phyloP scores from a whole-genome alignment of 2,888 invertebrate genomes.

The Timema podura region DNA sequence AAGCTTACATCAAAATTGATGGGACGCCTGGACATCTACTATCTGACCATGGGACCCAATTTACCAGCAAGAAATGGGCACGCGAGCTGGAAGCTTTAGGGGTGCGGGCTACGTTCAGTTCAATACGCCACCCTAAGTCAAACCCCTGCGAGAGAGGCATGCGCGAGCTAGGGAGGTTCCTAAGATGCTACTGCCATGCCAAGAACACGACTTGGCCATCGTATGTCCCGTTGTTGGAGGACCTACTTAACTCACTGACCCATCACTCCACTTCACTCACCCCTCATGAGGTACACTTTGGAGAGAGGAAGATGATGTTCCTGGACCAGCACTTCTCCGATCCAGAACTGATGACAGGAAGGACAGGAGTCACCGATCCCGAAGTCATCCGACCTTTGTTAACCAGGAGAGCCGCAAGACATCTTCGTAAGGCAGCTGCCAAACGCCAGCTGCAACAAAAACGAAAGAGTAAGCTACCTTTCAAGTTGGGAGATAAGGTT shows the following conservation, averaged over 20 bases:
- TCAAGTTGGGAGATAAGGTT: too few relatives aligned
- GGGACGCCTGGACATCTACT: background rate
- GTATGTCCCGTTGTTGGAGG: background rate
- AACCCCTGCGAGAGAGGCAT: background rate
- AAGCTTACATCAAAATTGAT: background rate
- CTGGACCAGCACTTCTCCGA: too few relatives aligned
- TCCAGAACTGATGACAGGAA: too few relatives aligned
- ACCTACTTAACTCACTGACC: background rate
- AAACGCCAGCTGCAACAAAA: too few relatives aligned
- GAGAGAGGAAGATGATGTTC: too few relatives aligned
- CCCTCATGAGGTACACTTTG: background rate
- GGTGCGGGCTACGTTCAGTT: background rate
- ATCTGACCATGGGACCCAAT: background rate
- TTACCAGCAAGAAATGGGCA: background rate
- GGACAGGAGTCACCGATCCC: too few relatives aligned
- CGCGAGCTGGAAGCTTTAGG: background rate
- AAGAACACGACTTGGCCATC: background rate
- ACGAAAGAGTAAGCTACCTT: too few relatives aligned
- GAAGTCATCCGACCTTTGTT: too few relatives aligned
- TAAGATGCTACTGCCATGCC: background rate
- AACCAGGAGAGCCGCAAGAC: too few relatives aligned
- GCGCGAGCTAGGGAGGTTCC: background rate
- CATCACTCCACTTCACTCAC: background rate
- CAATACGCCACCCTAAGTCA: background rate
- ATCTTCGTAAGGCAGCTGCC: too few relatives aligned